Base-by-base conservation (phyloP, 2,113 vertebrate genomes). In the Lucifuga dentata region DNA sequence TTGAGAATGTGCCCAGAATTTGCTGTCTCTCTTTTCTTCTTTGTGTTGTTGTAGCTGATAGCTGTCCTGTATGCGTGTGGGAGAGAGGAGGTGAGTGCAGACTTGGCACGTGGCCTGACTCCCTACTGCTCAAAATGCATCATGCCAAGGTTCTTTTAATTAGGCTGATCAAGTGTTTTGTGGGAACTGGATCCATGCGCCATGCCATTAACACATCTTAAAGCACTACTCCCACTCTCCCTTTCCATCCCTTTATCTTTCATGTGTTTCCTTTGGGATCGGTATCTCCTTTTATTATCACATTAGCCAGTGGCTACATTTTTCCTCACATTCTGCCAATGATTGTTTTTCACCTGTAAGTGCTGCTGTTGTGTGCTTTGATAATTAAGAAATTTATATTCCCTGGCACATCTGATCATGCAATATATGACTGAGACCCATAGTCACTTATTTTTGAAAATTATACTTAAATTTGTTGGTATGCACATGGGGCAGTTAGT, bases 151-250 rank as follows among this genome's bases (percentile, higher is more conserved):
- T 76, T 85, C 86, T 86, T 89, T 91, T 92, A 92, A 92, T 90
- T 90, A 87, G 84, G 75, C 89, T 84, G 85, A 91, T 89, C 86
- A 85, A 91, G 85, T 87, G 88, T 86, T 92, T 90, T 68, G 88
- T 89, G 90, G 86, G 88, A 88, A 89, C 83, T 56, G 85, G 88
- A 88, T 86, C 85, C 75, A 55, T 65, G 43, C 80, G 78, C 80
- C 70, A 68, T 50, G 64, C 75, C 77, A 80, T 82, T 86, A 89
- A 88, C 88, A 87, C 87, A 72, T 89, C 84, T 69, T 80, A 41
- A 46, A 72, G 49, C 80, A 43, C 46, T 4, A 74, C 79, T 85
- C 81, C 64, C 78, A 78, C 79, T 73, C 74, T 77, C 68, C 50
- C 80, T 75, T 71, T 43, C 52, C 56, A 70, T 81, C 67, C 44